Percentiles rank a stretch among this genome's conserved stretches.
Conservation (phyloP, 2,797 vertebrate genomes). For the Parauchenoglanis ngamensis region DNA sequence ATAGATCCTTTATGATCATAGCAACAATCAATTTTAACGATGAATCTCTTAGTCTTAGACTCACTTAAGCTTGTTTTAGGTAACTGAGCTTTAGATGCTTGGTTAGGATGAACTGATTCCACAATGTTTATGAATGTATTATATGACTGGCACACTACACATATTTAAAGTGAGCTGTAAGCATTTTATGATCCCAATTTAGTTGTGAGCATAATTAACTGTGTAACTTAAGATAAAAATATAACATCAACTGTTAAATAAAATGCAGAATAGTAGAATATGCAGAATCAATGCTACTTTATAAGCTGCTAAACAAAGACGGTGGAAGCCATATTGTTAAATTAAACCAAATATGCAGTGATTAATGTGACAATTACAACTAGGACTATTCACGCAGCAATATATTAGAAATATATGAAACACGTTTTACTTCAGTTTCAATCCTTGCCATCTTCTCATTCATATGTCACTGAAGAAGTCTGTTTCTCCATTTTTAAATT, state of each 20-base stretch:
- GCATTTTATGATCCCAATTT: not conserved
- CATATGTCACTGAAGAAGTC: not conserved
- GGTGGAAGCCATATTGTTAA: not conserved
- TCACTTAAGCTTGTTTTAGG: not conserved
- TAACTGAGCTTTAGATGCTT: not conserved
- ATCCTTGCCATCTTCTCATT: not conserved
- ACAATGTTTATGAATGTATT: not conserved
- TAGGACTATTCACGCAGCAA: not conserved
- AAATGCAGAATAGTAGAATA: not conserved
- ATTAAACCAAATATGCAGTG: not conserved
- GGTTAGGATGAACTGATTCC: not conserved
- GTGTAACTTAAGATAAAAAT: not conserved
- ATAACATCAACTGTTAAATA: not conserved
- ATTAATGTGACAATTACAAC: not conserved
- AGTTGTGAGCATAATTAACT: not conserved
- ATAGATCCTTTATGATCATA: not conserved
- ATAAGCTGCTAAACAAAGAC: not conserved
- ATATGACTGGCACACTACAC: not conserved
- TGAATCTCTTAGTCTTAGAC: not conserved
- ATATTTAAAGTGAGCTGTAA: not conserved
- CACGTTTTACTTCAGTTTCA: not conserved
- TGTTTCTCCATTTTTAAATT: not conserved
- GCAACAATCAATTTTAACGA: not conserved
- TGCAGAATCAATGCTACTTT: not conserved
- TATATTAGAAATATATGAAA: not conserved